Percentiles rank a stretch among this genome's conserved stretches.
These are phyloP conservation scores for Ammospiza nelsoni DNA, from an alignment of 2,113 vertebrate species.

Conservation along the genomic window DNA sequence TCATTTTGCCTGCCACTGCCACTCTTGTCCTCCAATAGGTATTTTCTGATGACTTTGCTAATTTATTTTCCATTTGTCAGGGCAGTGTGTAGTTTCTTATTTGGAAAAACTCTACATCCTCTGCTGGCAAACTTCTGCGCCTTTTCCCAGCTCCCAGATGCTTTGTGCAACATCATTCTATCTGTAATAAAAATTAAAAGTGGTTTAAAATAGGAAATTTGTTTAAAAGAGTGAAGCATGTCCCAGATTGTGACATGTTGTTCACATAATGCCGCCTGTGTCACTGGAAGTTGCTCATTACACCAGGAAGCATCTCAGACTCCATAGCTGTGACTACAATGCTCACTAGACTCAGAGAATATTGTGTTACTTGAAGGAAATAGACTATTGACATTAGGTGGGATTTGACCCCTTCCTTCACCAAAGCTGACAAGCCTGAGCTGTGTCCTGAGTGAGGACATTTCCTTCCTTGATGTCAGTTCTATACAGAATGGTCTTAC, in stretches of 20 bases:
- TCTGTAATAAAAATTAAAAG: not conserved
- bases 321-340: not conserved
- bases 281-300: not conserved
- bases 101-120: not conserved
- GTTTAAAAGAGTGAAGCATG: not conserved
- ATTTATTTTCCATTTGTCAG: not conserved
- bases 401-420: not conserved
- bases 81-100: not conserved
- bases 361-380: not conserved
- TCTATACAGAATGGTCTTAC: slow-evolving; percentile 24
- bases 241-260: not conserved
- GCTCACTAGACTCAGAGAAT: not conserved
- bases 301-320: not conserved
- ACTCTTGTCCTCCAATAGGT: not conserved
- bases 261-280: not conserved
- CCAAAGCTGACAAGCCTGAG: not conserved
- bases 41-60: slow-evolving; percentile 10
- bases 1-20: not conserved
- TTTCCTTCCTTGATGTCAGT: slow-evolving; percentile 20
- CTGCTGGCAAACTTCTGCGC: not conserved
- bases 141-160: not conserved
- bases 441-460: not conserved
- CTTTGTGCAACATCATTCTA: not conserved
- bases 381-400: not conserved
- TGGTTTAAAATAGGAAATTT: not conserved